phyloP scores from a whole-genome alignment of 2,113 vertebrate genomes.

The Eleginops maclovinus region DNA sequence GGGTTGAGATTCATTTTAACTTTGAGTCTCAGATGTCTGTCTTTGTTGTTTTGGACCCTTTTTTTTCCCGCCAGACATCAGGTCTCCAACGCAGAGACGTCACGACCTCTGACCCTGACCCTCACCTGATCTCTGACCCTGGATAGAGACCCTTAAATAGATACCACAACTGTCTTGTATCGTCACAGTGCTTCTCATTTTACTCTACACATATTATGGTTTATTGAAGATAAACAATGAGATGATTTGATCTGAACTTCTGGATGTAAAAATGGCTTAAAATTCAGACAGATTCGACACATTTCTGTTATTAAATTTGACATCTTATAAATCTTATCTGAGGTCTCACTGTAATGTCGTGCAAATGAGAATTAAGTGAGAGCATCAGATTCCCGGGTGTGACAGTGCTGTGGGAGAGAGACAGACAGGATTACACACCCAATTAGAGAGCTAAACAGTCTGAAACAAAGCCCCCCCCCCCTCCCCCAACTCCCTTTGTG shows the following conservation, averaged over 20 bases:
- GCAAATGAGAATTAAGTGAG: neutral
- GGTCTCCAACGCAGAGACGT: constrained; percentile 9
- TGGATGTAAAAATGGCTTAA: neutral
- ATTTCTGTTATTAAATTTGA: neutral
- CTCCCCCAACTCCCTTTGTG: neutral
- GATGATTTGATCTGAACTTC: neutral
- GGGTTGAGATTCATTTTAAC: neutral
- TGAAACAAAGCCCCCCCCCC: constrained; percentile 46
- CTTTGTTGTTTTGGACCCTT: neutral
- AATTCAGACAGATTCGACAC: neutral
- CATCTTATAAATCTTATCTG: no score
- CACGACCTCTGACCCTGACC: constrained; percentile 30
- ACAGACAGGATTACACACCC: constrained; percentile 64
- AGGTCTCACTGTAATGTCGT: neutral
- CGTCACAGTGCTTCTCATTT: constrained; percentile 11
- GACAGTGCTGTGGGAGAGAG: constrained; percentile 22
- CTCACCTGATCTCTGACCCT: constrained; percentile 27
- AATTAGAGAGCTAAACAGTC: constrained; percentile 54
- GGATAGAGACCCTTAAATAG: constrained; percentile 19
- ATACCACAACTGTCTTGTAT: neutral
- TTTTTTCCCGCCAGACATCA: constrained; percentile 2
- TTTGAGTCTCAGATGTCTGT: neutral
- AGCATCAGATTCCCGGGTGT: constrained; percentile 24
- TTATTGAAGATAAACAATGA: neutral
- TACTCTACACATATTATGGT: neutral